phyloP scores from a whole-genome alignment of 2,888 invertebrate species.

The Auanema freiburgensis region DNA sequence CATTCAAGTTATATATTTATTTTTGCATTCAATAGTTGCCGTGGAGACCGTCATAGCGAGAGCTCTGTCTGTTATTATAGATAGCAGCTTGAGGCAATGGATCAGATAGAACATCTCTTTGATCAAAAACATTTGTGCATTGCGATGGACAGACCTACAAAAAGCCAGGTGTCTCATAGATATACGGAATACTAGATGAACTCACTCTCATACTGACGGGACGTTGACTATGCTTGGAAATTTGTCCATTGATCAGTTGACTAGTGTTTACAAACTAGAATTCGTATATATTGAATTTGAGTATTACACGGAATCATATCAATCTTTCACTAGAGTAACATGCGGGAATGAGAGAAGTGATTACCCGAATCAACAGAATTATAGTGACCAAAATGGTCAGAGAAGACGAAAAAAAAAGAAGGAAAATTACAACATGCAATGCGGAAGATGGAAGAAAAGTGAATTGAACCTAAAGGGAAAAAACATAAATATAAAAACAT shows the following conservation, averaged over 20 bases:
- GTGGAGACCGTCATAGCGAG: constrained; percentile 76
- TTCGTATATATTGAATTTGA: no score
- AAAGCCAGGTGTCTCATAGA: not conserved
- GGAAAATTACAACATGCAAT: not conserved
- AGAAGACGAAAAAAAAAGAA: not conserved
- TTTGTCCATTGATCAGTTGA: no score
- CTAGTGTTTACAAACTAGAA: no score
- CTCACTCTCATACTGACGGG: no score
- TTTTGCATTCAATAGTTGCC: no score
- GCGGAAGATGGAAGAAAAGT: constrained; percentile 1
- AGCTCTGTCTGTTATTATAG: constrained; percentile 36
- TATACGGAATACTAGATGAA: not conserved
- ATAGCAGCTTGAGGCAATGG: constrained; percentile 35
- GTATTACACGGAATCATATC: no score
- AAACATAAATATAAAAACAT: constrained; percentile 8
- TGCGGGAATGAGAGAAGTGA: no score
- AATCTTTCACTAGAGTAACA: no score
- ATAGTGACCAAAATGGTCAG: not conserved
- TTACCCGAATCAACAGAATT: no score
- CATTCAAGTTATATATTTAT: no score
- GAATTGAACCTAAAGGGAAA: constrained; percentile 6
- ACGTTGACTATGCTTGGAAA: no score
- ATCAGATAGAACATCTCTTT: constrained; percentile 27
- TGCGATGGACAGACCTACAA: constrained; percentile 32
- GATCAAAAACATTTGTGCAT: constrained; percentile 25